Conservation (phyloP, 1,140 invertebrate genomes). For the Sitophilus oryzae region DNA sequence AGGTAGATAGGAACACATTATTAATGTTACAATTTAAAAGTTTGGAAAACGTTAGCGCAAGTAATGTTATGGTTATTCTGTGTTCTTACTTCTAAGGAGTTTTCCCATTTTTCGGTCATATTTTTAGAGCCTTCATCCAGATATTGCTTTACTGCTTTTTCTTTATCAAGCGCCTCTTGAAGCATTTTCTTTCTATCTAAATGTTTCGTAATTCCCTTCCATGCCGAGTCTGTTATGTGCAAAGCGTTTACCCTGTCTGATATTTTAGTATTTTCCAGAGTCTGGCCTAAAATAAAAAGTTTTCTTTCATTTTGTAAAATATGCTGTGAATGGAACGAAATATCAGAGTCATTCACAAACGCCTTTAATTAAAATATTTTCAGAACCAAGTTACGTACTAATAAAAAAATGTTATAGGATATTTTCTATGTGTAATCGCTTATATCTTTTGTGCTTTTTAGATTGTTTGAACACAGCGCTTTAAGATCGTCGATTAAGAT, state of each 20-base stretch:
- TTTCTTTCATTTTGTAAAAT: background rate
- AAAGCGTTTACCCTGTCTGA: constrained; percentile 30
- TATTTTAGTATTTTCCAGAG: constrained; percentile 32
- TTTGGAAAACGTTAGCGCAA: no score
- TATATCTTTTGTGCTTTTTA: no score
- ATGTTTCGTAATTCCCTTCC: constrained; percentile 31
- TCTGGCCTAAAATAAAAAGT: constrained; percentile 22
- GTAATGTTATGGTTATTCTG: no score
- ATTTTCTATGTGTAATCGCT: no score
- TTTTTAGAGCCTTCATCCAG: constrained; percentile 31
- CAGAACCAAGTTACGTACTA: no score
- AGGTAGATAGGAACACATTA: background rate
- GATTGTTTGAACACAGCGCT: no score
- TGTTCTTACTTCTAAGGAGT: constrained; percentile 35
- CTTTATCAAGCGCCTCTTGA: constrained; percentile 29
- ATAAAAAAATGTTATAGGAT: no score
- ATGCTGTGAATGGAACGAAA: no score
- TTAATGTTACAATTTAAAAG: background rate
- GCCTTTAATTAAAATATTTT: no score
- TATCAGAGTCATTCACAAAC: no score
- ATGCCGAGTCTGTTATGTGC: constrained; percentile 27
- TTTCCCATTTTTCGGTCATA: constrained; percentile 35
- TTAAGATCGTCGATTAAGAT: no score
- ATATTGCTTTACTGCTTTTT: constrained; percentile 27
- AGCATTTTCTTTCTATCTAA: constrained; percentile 31